Conservation (phyloP, 2,113 vertebrate genomes). For the Tragelaphus scriptus region DNA sequence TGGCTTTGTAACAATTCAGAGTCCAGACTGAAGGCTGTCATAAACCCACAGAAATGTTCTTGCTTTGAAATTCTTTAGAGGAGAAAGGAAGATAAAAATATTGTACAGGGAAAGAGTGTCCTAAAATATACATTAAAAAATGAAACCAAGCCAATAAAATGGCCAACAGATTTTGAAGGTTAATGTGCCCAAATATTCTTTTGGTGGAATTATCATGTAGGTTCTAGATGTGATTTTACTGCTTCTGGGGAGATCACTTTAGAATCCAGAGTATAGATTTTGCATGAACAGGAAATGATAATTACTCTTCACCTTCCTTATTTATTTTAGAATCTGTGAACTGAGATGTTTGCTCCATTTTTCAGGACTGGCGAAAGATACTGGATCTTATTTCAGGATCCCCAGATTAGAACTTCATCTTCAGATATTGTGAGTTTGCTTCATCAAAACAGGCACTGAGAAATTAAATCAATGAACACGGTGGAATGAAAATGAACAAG, state of each 20-base stretch:
- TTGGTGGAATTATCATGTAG: not conserved
- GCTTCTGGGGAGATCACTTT: not conserved
- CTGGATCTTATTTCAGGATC: constrained; percentile 59
- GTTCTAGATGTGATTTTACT: constrained; percentile 9
- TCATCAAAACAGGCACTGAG: constrained; percentile 62
- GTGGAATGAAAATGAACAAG: constrained; percentile 71
- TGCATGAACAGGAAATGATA: constrained; percentile 46
- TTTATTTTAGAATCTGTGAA: constrained; percentile 58
- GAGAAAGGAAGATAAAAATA: constrained; percentile 29
- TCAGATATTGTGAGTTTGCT: constrained; percentile 59
- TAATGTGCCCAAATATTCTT: not conserved
- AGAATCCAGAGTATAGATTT: constrained; percentile 4
- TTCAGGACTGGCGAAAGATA: constrained; percentile 44
- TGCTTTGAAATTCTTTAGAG: constrained; percentile 40
- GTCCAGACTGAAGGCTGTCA: constrained; percentile 57
- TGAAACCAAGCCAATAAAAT: constrained; percentile 41
- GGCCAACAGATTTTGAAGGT: constrained; percentile 36
- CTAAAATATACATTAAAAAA: constrained; percentile 43
- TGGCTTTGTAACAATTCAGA: constrained; percentile 64
- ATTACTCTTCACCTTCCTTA: constrained; percentile 45
- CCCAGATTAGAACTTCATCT: constrained; percentile 70
- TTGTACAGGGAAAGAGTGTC: constrained; percentile 34
- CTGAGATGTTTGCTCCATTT: constrained; percentile 61
- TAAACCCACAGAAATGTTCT: constrained; percentile 57
- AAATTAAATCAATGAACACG: constrained; percentile 72